A percentile compares a stretch with the other conserved stretches of the same genome.
Evolutionary conservation across 1,140 invertebrate genomes (phyloP).

Genomic region (Drosophila trapezifrons): DNA sequence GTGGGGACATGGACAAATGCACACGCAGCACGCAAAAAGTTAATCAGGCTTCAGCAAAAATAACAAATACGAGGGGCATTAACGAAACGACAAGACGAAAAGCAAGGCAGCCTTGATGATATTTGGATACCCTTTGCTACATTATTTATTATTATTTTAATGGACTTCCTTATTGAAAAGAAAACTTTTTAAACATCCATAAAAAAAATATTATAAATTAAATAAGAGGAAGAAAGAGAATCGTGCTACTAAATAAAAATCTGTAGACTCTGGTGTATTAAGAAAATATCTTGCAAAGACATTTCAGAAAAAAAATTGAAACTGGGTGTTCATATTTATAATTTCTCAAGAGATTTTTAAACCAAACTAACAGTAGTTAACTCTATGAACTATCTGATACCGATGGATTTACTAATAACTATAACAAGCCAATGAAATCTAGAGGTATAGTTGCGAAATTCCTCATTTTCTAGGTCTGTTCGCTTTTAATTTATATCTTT

Average conservation of each 20-base stretch:
- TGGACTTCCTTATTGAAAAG: background rate
- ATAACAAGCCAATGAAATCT: background rate
- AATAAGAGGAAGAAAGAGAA: background rate
- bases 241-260: background rate
- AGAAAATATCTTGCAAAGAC: background rate
- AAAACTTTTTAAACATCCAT: background rate
- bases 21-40: slow-evolving; percentile 76
- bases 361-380: no score
- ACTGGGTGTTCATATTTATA: slow-evolving; percentile 3
- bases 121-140: slow-evolving; percentile 10
- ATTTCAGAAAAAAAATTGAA: background rate
- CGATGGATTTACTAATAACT: background rate
- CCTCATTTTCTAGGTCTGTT: no score
- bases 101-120: background rate
- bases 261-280: background rate
- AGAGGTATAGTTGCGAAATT: background rate
- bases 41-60: slow-evolving; percentile 67
- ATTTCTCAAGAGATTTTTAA: slow-evolving; percentile 10
- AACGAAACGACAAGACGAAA: slow-evolving; percentile 2
- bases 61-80: slow-evolving; percentile 46
- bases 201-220: background rate
- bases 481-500: background rate
- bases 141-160: background rate
- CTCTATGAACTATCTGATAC: background rate
- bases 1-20: slow-evolving; percentile 42